Evolutionary conservation across 2,888 invertebrate species (phyloP).

Genomic region (Drosophila picticornis): DNA sequence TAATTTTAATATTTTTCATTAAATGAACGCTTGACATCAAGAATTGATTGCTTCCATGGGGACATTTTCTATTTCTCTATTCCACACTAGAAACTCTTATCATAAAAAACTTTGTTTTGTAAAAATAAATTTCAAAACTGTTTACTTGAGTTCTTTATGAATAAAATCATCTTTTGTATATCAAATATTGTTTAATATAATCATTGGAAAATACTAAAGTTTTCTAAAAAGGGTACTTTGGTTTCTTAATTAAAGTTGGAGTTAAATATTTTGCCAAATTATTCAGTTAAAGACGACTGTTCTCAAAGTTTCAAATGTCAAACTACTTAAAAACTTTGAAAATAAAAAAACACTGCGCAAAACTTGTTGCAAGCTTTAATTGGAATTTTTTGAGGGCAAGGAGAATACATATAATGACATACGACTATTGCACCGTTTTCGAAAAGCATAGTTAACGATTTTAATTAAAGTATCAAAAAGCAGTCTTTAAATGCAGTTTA

Average conservation of each 20-base stretch:
- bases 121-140: not conserved
- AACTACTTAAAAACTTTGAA: not conserved
- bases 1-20: slow-evolving; percentile 14
- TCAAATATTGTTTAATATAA: not conserved
- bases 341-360: not conserved
- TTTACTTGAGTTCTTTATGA: not conserved
- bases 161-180: not conserved
- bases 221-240: not conserved
- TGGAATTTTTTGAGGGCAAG: not conserved
- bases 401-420: not conserved
- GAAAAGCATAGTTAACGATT: not conserved
- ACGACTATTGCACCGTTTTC: not conserved
- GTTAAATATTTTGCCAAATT: not conserved
- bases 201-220: not conserved
- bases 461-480: not conserved
- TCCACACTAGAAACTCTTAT: not conserved
- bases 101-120: not conserved
- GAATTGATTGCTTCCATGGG: slow-evolving; percentile 5
- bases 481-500: not conserved
- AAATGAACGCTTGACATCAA: slow-evolving; percentile 10
- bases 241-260: not conserved
- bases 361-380: slow-evolving; percentile 1
- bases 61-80: not conserved
- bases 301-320: not conserved
- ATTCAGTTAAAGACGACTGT: not conserved